phyloP scores from a whole-genome alignment of 2,888 invertebrate genomes.

The Macrophya annulata region DNA sequence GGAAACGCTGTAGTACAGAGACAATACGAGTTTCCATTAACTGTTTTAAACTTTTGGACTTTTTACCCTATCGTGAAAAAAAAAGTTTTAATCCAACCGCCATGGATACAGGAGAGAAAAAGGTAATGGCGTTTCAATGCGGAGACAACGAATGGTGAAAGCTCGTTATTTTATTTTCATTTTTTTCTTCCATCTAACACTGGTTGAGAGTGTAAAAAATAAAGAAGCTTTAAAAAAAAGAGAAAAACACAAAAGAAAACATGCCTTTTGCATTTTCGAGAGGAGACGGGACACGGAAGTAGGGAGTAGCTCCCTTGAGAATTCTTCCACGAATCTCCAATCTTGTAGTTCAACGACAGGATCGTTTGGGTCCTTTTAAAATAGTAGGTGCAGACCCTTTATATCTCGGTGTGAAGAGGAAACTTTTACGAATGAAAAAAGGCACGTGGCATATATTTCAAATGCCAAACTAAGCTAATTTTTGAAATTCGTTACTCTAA shows the following conservation, averaged over 20 bases:
- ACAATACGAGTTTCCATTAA: neutral
- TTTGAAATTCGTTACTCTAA: neutral
- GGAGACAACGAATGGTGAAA: neutral
- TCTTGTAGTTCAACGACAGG: neutral
- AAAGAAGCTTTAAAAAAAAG: neutral
- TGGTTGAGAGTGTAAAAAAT: neutral
- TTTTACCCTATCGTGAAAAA: neutral
- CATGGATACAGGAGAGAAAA: neutral
- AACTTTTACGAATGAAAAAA: neutral
- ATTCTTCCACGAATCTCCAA: neutral
- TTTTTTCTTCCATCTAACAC: neutral
- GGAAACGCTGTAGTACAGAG: neutral
- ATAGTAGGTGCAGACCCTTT: neutral
- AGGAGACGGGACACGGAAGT: neutral
- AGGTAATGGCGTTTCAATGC: neutral
- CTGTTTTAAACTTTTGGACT: neutral
- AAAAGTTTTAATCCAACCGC: constrained; percentile 27
- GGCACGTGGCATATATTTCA: no score
- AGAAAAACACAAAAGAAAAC: neutral
- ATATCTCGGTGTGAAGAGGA: neutral
- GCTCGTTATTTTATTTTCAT: no score
- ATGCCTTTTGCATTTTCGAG: constrained; percentile 8
- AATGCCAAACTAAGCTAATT: neutral
- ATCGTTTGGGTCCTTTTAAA: neutral
- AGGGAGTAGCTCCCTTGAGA: constrained; percentile 17